These are phyloP conservation scores for Vulpes lagopus DNA, from an alignment of 2,113 vertebrate species.

Conservation along the genomic window DNA sequence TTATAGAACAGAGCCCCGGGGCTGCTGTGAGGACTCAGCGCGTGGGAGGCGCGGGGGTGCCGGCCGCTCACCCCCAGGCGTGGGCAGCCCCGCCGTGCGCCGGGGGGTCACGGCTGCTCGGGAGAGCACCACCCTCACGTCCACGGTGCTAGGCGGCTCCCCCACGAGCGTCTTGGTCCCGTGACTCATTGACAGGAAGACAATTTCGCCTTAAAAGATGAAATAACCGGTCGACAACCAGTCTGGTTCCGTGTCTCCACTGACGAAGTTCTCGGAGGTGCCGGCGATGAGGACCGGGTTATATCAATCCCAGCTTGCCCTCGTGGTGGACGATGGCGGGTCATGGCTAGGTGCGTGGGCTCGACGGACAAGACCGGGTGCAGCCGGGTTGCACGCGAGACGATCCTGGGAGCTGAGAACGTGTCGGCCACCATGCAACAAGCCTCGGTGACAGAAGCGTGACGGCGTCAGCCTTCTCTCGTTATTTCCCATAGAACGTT, in stretches of 20 bases:
- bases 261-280: not conserved
- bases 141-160: rapidly evolving
- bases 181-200: not conserved
- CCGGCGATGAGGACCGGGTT: too few species aligned
- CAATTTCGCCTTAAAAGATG: not conserved
- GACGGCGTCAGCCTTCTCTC: not conserved
- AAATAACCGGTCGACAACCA: rapidly evolving
- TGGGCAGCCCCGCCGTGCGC: not conserved
- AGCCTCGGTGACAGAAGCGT: not conserved
- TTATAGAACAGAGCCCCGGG: not conserved
- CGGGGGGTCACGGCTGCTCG: not conserved
- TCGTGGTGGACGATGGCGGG: not conserved
- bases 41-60: rapidly evolving
- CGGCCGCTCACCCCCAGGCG: rapidly evolving
- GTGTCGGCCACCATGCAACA: rapidly evolving
- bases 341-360: rapidly evolving
- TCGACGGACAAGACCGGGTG: too few species aligned
- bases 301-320: not conserved
- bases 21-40: rapidly evolving
- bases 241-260: not conserved
- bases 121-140: rapidly evolving
- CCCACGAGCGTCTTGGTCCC: rapidly evolving
- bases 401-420: not conserved
- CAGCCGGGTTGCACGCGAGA: not conserved
- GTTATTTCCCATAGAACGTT: rapidly evolving